Conservation (phyloP, 1,140 invertebrate species). For the Cyclina sinensis region DNA sequence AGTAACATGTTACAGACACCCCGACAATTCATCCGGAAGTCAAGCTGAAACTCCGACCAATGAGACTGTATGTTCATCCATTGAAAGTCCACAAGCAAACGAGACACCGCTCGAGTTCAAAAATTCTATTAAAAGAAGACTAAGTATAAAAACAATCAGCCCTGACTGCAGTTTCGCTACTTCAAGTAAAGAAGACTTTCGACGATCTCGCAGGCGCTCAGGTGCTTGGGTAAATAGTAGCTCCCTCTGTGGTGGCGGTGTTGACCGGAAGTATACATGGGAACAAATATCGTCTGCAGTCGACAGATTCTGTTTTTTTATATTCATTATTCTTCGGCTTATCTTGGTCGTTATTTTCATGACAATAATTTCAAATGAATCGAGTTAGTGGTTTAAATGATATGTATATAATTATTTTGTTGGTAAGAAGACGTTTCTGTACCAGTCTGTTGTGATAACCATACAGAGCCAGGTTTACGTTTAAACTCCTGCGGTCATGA, state of each 20-base stretch:
- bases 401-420: too few species aligned
- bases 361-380: not conserved
- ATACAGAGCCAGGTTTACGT: too few species aligned
- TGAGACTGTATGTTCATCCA: constrained; percentile 22
- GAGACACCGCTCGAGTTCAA: constrained; percentile 15
- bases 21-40: not conserved
- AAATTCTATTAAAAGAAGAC: constrained; percentile 28
- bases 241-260: constrained; percentile 37
- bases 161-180: constrained; percentile 55
- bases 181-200: constrained; percentile 53
- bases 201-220: not conserved
- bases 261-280: constrained; percentile 43
- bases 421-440: too few species aligned
- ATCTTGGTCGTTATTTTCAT: constrained; percentile 26
- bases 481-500: too few species aligned
- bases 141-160: constrained; percentile 52
- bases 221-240: constrained; percentile 8
- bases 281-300: constrained; percentile 36
- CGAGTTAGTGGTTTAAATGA: constrained; percentile 50
- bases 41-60: constrained; percentile 1
- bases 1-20: constrained; percentile 13
- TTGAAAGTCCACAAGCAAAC: constrained; percentile 31
- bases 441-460: too few species aligned
- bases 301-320: constrained; percentile 31
- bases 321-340: constrained; percentile 40